A percentile compares a stretch with the other conserved stretches of the same genome.
These are phyloP conservation scores for Scolopax rusticola DNA, from an alignment of 2,797 vertebrate species.

Conservation along the genomic window DNA sequence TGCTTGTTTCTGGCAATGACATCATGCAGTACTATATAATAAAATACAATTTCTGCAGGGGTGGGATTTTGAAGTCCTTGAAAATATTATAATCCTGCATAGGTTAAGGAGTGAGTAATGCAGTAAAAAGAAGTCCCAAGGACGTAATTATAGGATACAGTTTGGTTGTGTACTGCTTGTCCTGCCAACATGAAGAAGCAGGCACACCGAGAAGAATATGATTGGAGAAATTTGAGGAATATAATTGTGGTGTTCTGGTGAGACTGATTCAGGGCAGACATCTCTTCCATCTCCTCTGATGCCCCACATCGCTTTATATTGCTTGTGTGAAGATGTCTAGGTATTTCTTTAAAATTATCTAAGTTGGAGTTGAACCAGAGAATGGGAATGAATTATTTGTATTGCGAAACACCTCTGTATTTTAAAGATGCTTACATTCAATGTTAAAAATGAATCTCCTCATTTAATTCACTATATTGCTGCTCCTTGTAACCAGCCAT, in stretches of 20 bases:
- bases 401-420: not conserved
- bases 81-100: not conserved
- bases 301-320: not conserved
- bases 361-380: not conserved
- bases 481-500: not conserved
- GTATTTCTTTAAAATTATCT: not conserved
- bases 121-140: not conserved
- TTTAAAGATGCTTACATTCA: not conserved
- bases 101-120: conserved; percentile 2
- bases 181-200: not conserved
- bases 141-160: not conserved
- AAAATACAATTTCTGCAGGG: not conserved
- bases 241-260: not conserved
- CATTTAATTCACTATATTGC: not conserved
- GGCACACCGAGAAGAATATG: not conserved
- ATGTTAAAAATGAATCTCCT: not conserved
- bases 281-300: not conserved
- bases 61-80: not conserved
- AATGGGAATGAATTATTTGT: not conserved
- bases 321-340: not conserved
- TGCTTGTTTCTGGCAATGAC: not conserved
- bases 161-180: not conserved
- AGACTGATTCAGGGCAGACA: not conserved
- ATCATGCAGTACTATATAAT: not conserved
- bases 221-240: not conserved